Evolutionary conservation across 2,888 invertebrate genomes (phyloP), one percentile per base, ranked within the genome.

Genomic region (Tinea semifulvella): DNA sequence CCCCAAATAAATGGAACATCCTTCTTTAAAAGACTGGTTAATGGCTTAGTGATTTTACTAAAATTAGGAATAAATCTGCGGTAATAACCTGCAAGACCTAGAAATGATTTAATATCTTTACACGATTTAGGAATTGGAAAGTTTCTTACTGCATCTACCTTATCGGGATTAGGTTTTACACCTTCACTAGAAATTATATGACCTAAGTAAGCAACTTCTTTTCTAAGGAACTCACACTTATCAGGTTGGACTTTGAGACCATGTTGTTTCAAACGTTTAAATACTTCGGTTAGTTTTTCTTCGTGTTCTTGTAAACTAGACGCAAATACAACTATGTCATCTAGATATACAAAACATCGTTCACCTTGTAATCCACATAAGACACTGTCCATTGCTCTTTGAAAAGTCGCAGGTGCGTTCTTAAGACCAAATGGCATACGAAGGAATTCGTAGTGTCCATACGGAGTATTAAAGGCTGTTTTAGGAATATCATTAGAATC

Each of bases 131-230:
- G 60, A 28, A 51, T 44, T 10, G 60, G 59, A 45, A 57, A 61
- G 1, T 57, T 48, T 45, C 39, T 13, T 1, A 56, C 53, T 2
- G 54, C 51, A 44, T 49, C 40, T 8, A 56, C 48, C 51, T 60
- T 60, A 4, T 55, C 52, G 1, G 61, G 61, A 46, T 66, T 61
- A 2, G 70, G 65, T 26, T 57, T 60, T 0, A 64, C 55, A 14
- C 61, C 64, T 42, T 65, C 56, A 11, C 46, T 53, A 1, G 60
- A 56, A 1, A 69, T 60, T 2, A 63, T 55, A 35, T 64, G 65
- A 2, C 68, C 67, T 18, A 70, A 44, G 45, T 60, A 69, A 1
- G 56, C 55, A 8, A 68, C 60, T 55, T 65, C 60, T 14, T 50
- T 48, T n/a, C 54, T 44, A 4, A 63, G 45, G 25, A 65, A 65